Percentiles rank a stretch among this genome's conserved stretches.
phyloP scores from a whole-genome alignment of 2,113 vertebrate genomes.

The Clarias macrocephalus region DNA sequence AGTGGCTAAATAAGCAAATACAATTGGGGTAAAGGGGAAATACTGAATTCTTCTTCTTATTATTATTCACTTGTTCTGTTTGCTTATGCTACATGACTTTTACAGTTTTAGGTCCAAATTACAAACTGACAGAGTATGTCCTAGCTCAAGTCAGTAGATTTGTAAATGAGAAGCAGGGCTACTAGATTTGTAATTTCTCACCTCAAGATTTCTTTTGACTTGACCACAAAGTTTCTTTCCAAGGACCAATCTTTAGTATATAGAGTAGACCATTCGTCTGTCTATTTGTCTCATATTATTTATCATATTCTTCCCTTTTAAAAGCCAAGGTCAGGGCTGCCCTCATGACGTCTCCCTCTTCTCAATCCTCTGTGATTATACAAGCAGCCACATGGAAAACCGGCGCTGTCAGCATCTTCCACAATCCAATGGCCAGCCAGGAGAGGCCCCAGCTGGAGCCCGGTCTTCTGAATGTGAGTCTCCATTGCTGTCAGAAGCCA shows the following conservation, averaged over 20 bases:
- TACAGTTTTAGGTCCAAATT: not conserved
- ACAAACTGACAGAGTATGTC: not conserved
- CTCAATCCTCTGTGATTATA: slow-evolving; percentile 78
- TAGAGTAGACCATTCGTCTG: slow-evolving; percentile 14
- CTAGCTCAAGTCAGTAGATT: not conserved
- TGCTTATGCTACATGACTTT: not conserved
- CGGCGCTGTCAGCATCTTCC: slow-evolving; percentile 79
- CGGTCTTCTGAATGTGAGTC: slow-evolving; percentile 33
- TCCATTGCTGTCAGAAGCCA: slow-evolving; percentile 46
- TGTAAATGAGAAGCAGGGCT: not conserved
- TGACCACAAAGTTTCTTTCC: not conserved
- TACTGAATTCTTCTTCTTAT: not conserved
- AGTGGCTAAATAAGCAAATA: not conserved
- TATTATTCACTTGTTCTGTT: not conserved
- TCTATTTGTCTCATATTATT: slow-evolving; percentile 14
- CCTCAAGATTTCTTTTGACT: not conserved
- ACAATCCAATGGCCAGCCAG: slow-evolving; percentile 59
- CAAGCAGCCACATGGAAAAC: slow-evolving; percentile 86
- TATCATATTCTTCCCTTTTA: slow-evolving; percentile 35
- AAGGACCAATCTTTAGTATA: not conserved
- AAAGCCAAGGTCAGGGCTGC: slow-evolving; percentile 73
- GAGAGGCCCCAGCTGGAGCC: slow-evolving; percentile 51
- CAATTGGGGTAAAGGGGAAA: not conserved
- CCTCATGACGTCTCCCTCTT: slow-evolving; percentile 82
- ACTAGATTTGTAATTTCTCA: not conserved